Percentiles rank a stretch among this genome's conserved stretches.
phyloP scores from a whole-genome alignment of 2,888 invertebrate genomes.

The Leptopilina myrica region DNA sequence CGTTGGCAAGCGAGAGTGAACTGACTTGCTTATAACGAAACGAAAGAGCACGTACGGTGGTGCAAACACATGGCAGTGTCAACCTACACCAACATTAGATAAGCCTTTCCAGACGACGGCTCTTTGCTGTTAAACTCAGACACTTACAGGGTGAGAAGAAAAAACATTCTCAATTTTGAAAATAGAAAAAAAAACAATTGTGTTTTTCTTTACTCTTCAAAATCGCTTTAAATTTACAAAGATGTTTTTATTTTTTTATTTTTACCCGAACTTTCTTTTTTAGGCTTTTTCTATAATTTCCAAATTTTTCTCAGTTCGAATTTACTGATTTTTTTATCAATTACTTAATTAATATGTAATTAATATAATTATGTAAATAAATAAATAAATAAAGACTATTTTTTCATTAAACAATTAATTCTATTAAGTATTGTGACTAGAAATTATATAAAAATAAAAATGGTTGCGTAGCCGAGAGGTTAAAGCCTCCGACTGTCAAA shows the following conservation, averaged over 20 bases:
- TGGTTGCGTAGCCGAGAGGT: no score
- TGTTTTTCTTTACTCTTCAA: neutral
- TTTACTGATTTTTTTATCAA: no score
- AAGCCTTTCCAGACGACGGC: conserved; percentile 62
- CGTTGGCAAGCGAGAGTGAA: conserved; percentile 70
- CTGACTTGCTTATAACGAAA: conserved; percentile 65
- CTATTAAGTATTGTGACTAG: no score
- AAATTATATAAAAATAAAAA: no score
- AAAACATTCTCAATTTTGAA: conserved; percentile 39
- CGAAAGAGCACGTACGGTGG: conserved; percentile 65
- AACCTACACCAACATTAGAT: conserved; percentile 69
- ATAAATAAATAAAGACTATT: no score
- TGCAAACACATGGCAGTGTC: conserved; percentile 65
- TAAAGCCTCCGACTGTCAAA: no score
- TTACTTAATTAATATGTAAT: no score
- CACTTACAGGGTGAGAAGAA: conserved; percentile 45
- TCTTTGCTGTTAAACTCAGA: conserved; percentile 49
- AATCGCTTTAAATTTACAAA: neutral
- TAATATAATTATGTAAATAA: no score
- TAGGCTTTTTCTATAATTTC: no score
- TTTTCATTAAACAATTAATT: no score
- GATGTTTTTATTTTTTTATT: neutral
- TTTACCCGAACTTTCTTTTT: no score
- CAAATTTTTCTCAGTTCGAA: no score
- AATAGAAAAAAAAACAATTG: neutral